Conservation (phyloP, 2,113 vertebrate species). For the Alethe diademata region DNA sequence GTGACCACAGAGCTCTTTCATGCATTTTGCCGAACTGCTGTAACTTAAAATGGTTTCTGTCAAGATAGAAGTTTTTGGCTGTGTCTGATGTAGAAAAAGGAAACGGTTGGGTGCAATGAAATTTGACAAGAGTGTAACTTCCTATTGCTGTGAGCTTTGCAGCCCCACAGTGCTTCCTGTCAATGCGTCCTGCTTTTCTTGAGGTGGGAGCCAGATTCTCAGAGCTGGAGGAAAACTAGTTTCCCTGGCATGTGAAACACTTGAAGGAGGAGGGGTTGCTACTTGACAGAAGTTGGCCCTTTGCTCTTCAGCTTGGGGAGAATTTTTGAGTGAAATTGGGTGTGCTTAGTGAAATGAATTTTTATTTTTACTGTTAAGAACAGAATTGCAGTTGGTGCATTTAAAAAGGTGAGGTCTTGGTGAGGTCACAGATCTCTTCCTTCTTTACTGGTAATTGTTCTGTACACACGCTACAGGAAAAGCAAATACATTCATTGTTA, state of each 20-base stretch:
- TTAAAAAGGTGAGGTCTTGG: neutral
- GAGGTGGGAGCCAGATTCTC: neutral
- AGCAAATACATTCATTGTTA: neutral
- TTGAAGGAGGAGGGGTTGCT: neutral
- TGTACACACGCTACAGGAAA: neutral
- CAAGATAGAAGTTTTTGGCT: neutral
- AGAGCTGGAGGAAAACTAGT: neutral
- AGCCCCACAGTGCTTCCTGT: conserved; percentile 16
- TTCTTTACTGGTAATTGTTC: neutral
- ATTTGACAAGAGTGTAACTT: conserved; percentile 45
- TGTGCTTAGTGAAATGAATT: neutral
- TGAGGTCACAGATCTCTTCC: neutral
- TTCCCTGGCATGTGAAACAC: neutral
- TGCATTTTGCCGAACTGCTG: neutral
- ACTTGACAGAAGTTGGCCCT: neutral
- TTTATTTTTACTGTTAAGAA: neutral
- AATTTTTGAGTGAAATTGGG: neutral
- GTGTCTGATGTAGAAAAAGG: conserved; percentile 23
- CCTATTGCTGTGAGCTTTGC: neutral
- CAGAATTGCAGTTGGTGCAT: accelerated
- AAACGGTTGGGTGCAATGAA: conserved; percentile 37
- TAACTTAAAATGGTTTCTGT: neutral
- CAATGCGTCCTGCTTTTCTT: neutral
- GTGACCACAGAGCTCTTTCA: neutral
- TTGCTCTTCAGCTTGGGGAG: neutral